phyloP scores from a whole-genome alignment of 2,888 invertebrate species.

The Baccha elongata region DNA sequence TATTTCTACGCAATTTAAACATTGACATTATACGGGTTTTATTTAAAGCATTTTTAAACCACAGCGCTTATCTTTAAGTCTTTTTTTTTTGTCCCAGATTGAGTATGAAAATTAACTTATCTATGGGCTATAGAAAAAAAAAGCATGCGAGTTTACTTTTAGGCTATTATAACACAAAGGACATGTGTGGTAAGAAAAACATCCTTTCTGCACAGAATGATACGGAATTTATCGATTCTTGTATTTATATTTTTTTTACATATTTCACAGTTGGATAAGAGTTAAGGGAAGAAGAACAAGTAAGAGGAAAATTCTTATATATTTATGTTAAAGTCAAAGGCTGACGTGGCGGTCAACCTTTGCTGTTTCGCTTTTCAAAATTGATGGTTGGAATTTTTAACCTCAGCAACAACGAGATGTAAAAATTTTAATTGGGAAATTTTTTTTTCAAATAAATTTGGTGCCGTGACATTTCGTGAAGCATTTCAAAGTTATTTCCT shows the following conservation, averaged over 20 bases:
- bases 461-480: no score
- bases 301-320: slow-evolving; percentile 22
- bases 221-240: slow-evolving; percentile 65
- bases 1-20: neutral
- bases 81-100: neutral
- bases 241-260: slow-evolving; percentile 22
- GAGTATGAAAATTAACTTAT: slow-evolving; percentile 3
- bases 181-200: slow-evolving; percentile 39
- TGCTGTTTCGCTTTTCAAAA: no score
- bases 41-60: neutral
- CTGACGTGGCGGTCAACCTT: neutral
- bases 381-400: no score
- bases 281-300: slow-evolving; percentile 32
- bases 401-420: no score
- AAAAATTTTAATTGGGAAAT: no score
- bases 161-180: slow-evolving; percentile 43
- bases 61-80: neutral
- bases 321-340: no score
- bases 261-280: slow-evolving; percentile 55
- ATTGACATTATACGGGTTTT: neutral
- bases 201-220: slow-evolving; percentile 59
- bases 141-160: slow-evolving; percentile 45
- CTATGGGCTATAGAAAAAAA: slow-evolving; percentile 1
- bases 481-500: no score
- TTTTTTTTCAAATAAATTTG: no score